phyloP scores from a whole-genome alignment of 35 echinoderm and acorn worm genomes.

The Anneissia japonica region DNA sequence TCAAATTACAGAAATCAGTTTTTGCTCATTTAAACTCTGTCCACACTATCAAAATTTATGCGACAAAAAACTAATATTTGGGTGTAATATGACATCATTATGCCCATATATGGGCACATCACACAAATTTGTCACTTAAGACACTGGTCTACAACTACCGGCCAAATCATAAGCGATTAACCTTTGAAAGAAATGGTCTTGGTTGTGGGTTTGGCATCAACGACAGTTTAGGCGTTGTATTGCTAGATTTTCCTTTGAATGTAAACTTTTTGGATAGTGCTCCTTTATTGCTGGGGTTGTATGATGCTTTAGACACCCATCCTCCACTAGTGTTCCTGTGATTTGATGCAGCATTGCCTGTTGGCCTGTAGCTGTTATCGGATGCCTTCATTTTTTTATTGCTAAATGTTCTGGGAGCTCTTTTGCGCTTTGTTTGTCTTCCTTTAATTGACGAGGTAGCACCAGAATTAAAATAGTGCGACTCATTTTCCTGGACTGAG shows the following conservation, averaged over 20 bases:
- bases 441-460: neutral
- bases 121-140: too few species aligned
- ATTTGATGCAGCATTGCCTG: neutral
- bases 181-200: neutral
- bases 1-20: too few species aligned
- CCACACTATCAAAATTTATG: too few species aligned
- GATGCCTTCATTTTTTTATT: neutral
- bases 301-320: neutral
- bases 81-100: too few species aligned
- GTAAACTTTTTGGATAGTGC: neutral
- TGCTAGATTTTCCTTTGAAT: neutral
- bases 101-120: too few species aligned
- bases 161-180: neutral
- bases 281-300: neutral
- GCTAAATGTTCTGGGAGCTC: neutral
- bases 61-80: too few species aligned
- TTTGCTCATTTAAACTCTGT: too few species aligned
- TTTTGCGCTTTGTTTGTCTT: neutral
- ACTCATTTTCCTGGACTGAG: neutral
- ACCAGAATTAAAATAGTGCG: neutral
- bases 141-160: too few species aligned
- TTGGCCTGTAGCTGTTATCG: too few species aligned
- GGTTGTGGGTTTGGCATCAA: neutral
- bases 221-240: neutral
- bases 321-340: neutral